These are phyloP conservation scores for Telmatherina bonti DNA, from an alignment of 2,797 vertebrate species.

Conservation along the genomic window DNA sequence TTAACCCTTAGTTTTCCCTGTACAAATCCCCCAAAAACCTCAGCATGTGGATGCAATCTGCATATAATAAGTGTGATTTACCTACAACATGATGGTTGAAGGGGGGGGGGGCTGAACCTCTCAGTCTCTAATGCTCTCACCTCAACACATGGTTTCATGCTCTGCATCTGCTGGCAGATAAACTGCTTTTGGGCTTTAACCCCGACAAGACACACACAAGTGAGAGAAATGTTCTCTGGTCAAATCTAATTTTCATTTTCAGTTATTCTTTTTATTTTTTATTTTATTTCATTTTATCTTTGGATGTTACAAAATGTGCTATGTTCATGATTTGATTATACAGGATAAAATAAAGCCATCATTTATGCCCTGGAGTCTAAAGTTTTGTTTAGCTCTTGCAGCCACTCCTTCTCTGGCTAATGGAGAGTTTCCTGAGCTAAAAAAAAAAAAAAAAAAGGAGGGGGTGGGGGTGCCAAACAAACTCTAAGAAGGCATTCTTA, in stretches of 20 bases:
- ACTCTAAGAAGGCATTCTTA: conserved; percentile 60
- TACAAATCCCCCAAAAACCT: conserved; percentile 33
- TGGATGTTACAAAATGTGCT: background rate
- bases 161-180: conserved; percentile 44
- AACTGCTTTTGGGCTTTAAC: conserved; percentile 38
- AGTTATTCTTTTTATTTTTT: background rate
- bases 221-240: conserved; percentile 33
- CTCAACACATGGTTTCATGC: conserved; percentile 51
- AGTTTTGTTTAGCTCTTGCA: conserved; percentile 59
- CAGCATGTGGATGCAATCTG: conserved; percentile 82
- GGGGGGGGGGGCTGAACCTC: conserved; percentile 39
- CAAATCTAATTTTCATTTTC: conserved; percentile 7
- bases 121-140: conserved; percentile 45
- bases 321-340: conserved; percentile 1
- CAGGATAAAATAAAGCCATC: conserved; percentile 1
- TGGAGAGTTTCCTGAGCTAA: conserved; percentile 81
- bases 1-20: conserved; percentile 31
- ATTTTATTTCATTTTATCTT: too few species aligned
- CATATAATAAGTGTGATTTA: conserved; percentile 74
- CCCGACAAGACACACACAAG: conserved; percentile 50
- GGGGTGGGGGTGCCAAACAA: conserved; percentile 43
- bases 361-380: conserved; percentile 10
- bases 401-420: conserved; percentile 71
- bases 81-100: conserved; percentile 58
- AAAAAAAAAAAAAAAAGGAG: conserved; percentile 11